Percentiles rank a stretch among this genome's conserved stretches.
Conservation (phyloP, 2,888 invertebrate species). For the Muscina levida region DNA sequence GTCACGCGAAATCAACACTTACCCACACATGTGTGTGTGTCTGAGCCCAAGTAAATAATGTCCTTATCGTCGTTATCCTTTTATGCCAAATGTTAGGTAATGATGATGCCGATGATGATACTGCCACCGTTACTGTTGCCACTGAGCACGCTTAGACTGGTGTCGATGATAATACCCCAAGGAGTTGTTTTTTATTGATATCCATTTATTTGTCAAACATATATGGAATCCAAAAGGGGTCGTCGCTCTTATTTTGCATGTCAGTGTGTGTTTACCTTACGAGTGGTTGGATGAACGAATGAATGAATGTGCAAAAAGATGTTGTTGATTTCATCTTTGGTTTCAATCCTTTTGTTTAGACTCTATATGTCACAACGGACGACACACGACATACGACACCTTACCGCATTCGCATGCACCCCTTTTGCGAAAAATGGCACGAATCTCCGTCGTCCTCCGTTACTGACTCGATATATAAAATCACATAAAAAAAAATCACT, state of each 20-base stretch:
- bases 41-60: not conserved
- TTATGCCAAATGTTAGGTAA: conserved; percentile 59
- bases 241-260: conserved; percentile 8
- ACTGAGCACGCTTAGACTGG: conserved; percentile 27
- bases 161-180: conserved; percentile 56
- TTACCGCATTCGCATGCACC: conserved; percentile 29
- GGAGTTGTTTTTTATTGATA: conserved; percentile 58
- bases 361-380: conserved; percentile 32
- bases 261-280: no score
- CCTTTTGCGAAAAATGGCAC: conserved; percentile 13
- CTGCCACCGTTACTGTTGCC: conserved; percentile 20
- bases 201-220: conserved; percentile 52
- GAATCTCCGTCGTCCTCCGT: no score
- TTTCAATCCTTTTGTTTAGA: conserved; percentile 42
- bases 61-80: conserved; percentile 49
- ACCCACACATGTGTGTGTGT: not conserved
- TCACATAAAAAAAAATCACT: conserved; percentile 36
- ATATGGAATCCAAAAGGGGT: conserved; percentile 7
- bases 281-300: not conserved
- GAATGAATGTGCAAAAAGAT: conserved; percentile 4
- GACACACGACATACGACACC: conserved; percentile 18
- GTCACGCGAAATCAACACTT: conserved; percentile 51
- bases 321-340: conserved; percentile 33
- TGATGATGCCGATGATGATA: conserved; percentile 39
- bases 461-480: conserved; percentile 7